Conservation (phyloP, 2,888 invertebrate species). For the Fragum whitleyi region DNA sequence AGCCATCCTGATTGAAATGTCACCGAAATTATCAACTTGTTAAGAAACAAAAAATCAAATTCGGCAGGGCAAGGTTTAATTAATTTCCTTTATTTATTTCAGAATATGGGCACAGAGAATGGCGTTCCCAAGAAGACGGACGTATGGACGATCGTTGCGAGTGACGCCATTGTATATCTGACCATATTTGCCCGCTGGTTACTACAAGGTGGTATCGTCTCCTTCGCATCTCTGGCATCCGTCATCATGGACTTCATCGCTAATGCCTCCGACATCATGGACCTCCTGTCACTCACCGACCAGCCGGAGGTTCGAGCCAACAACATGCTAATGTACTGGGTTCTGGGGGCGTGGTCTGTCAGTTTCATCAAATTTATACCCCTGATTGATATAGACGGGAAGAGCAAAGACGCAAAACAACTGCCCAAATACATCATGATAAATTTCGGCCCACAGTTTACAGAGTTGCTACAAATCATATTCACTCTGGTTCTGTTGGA, state of each 20-base stretch:
- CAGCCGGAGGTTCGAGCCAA: constrained; percentile 3
- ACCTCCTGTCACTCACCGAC: constrained; percentile 11
- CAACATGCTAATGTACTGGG: constrained; percentile 9
- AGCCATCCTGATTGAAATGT: too few species aligned
- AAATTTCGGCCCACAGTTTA: constrained; percentile 6
- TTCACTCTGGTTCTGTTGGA: background rate
- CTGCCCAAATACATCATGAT: background rate
- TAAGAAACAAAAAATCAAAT: too few species aligned
- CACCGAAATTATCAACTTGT: too few species aligned
- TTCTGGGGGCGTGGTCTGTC: constrained; percentile 5
- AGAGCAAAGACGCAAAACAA: background rate
- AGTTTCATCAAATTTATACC: constrained; percentile 14
- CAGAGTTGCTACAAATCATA: background rate
- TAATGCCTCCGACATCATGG: constrained; percentile 23
- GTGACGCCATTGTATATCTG: constrained; percentile 14
- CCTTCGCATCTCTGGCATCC: background rate
- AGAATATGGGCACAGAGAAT: background rate
- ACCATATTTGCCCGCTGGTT: constrained; percentile 17
- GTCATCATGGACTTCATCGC: constrained; percentile 18
- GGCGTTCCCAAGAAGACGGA: background rate
- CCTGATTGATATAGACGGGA: background rate
- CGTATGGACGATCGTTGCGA: constrained; percentile 11
- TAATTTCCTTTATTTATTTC: background rate
- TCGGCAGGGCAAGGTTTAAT: too few species aligned
- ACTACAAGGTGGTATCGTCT: constrained; percentile 4